Evolutionary conservation across 2,888 invertebrate species (phyloP), one percentile per base, ranked within the genome.

Genomic region (Norana najaformis): DNA sequence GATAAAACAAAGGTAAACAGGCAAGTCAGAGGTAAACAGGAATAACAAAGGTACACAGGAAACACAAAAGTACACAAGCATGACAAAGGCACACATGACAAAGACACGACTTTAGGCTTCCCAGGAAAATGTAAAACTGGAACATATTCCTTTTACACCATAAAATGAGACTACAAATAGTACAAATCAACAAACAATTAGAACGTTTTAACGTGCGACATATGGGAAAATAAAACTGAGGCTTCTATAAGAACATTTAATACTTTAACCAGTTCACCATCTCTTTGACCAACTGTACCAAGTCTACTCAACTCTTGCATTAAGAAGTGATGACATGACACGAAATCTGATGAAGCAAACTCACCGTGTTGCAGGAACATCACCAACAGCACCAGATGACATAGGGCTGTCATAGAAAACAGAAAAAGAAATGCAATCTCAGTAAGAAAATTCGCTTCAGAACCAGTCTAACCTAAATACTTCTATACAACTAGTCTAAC

Each of bases 311-410:
- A 69, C 30, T 11, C 69, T 69, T n/a, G 69, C 69, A n/a, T 69
- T n/a, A 69, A 69, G 69, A 69, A 2, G n/a, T 5, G 69, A 69
- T n/a, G 69, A 8, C 13, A n/a, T n/a, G 30, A 69, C 5, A 69
- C 13, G n/a, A n/a, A 41, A 41, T 41, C n/a, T 13, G 82, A 82
- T 5, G 16, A 82, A 6, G 35, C 23, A n/a, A 23, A 85, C 85
- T 36, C 36, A 88, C 47, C 47, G 37, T 34, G 88, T 47, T 36
- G 39, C 88, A 41, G 88, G 88, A 38, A 47, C 88, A 34, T 88
- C 88, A 20, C 88, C 88, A 34, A 88, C 35, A 34, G 88, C 88
- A 16, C 39, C 39, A 88, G 47, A 39, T 39, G 88, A 47, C 38
- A 37, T 47, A 16, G 37, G 6, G 34, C 37, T 47, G 30, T n/a